Conservation (phyloP, 2,797 vertebrate genomes). For the Sardinella longiceps region DNA sequence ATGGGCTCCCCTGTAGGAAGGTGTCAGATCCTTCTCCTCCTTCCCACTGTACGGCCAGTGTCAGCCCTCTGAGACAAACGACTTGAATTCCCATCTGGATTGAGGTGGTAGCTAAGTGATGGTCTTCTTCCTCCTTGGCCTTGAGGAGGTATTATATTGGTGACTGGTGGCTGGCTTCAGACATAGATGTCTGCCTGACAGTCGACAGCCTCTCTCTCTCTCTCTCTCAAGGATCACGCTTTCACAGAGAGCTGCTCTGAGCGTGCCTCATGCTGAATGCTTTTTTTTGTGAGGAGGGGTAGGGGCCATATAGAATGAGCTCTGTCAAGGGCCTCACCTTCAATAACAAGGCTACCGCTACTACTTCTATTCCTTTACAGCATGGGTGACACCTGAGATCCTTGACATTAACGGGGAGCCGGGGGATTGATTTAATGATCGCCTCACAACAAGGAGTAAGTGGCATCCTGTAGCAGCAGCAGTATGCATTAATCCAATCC, state of each 20-base stretch:
- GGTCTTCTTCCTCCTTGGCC: background rate
- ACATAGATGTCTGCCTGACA: background rate
- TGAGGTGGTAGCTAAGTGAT: slow-evolving; percentile 29
- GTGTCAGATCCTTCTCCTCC: background rate
- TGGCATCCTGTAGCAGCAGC: background rate
- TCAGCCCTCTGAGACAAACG: slow-evolving; percentile 35
- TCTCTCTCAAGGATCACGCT: background rate
- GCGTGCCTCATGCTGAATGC: background rate
- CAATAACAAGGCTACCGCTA: slow-evolving; percentile 9
- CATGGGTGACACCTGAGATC: slow-evolving; percentile 6
- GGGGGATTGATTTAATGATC: background rate
- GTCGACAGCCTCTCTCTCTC: background rate
- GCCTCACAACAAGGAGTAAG: slow-evolving; percentile 3
- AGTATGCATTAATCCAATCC: background rate
- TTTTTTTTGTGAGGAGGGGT: background rate
- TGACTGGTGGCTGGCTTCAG: background rate
- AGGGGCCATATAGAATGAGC: background rate
- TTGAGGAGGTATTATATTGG: background rate
- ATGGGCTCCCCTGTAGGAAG: background rate
- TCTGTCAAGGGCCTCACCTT: background rate
- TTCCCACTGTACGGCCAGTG: slow-evolving; percentile 13
- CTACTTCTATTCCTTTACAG: background rate
- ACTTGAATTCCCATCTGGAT: slow-evolving; percentile 42
- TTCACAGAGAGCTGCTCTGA: background rate
- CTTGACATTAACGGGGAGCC: slow-evolving; percentile 9